These are phyloP conservation scores for Mormyrus lacerda DNA, from an alignment of 2,113 vertebrate genomes.

Conservation along the genomic window DNA sequence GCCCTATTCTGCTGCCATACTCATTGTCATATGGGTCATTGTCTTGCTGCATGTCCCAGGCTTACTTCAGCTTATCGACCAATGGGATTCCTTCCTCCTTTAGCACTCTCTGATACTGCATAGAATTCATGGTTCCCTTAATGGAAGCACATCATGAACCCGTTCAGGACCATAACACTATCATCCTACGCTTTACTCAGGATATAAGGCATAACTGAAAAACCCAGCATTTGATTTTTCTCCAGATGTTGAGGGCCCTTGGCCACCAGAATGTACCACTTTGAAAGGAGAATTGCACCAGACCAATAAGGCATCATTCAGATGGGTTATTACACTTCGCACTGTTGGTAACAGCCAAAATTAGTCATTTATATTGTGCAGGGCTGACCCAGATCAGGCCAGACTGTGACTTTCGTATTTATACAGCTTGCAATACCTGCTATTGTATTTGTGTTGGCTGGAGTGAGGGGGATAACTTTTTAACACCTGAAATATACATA, in stretches of 20 bases:
- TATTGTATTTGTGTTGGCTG: background rate
- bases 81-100: background rate
- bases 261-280: background rate
- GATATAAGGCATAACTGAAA: background rate
- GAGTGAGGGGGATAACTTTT: background rate
- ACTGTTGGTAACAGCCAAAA: background rate
- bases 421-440: background rate
- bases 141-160: background rate
- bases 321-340: background rate
- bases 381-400: background rate
- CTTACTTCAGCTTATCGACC: background rate
- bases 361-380: background rate
- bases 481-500: background rate
- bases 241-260: background rate
- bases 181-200: background rate
- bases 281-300: background rate
- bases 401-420: background rate
- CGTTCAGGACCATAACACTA: background rate
- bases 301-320: background rate
- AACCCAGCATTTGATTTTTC: background rate
- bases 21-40: background rate
- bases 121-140: background rate
- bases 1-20: background rate
- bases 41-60: background rate
- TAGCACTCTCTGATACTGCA: background rate